Evolutionary conservation across 2,888 invertebrate genomes (phyloP).

Genomic region (Blomia tropicalis): DNA sequence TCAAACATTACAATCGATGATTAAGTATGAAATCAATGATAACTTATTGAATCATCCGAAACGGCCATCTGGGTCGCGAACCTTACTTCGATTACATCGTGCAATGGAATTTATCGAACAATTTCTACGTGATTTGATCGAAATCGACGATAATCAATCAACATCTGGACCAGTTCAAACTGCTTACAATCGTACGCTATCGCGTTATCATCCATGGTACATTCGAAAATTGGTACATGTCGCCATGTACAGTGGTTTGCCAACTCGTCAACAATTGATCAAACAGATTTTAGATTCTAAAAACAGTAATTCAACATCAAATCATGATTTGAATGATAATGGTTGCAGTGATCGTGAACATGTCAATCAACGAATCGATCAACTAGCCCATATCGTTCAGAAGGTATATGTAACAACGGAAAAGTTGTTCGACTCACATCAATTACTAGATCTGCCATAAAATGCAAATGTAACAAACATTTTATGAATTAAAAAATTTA

Average conservation of each 20-base stretch:
- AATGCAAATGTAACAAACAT: too few species aligned
- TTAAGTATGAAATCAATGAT: slow-evolving; percentile 58
- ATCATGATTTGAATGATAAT: too few species aligned
- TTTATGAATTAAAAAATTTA: too few species aligned
- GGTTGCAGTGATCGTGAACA: slow-evolving; percentile 1
- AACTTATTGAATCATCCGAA: slow-evolving; percentile 46
- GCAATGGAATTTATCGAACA: slow-evolving; percentile 77
- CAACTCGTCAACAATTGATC: slow-evolving; percentile 51
- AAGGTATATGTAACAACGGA: slow-evolving; percentile 60
- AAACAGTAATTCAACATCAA: too few species aligned
- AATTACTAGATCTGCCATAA: slow-evolving; percentile 55
- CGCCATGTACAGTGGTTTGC: slow-evolving; percentile 74
- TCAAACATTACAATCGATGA: slow-evolving; percentile 47
- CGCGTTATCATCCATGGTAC: slow-evolving; percentile 68
- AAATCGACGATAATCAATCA: slow-evolving; percentile 49
- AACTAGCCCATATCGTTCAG: slow-evolving; percentile 53
- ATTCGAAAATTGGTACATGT: slow-evolving; percentile 62
- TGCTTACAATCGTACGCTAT: slow-evolving; percentile 66
- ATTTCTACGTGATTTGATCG: slow-evolving; percentile 46
- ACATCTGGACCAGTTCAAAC: slow-evolving; percentile 58
- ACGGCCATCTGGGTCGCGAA: slow-evolving; percentile 59
- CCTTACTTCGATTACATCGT: slow-evolving; percentile 69
- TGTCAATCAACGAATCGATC: slow-evolving; percentile 49
- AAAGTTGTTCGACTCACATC: slow-evolving; percentile 51
- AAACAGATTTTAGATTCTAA: slow-evolving; percentile 34